Base-by-base conservation (phyloP, 1,140 invertebrate species). In the Uloborus diversus region DNA sequence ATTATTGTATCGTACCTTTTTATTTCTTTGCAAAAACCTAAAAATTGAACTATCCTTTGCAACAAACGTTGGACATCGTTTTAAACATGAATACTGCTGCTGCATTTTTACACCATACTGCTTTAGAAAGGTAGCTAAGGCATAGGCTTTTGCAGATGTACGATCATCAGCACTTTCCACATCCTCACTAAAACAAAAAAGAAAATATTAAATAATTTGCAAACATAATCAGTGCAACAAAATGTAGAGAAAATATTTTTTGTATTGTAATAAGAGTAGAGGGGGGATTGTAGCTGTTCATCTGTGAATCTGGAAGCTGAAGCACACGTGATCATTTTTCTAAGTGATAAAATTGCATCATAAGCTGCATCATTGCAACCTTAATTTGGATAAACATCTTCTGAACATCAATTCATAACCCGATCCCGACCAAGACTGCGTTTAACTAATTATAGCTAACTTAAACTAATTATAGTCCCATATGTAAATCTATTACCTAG, bases 1-100 rank as follows among this genome's bases (percentile, higher is more conserved):
- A n/a, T n/a, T n/a, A n/a, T n/a, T n/a, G n/a, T n/a, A n/a, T n/a
- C 70, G 82, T 84, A 89, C 88, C 90, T 95, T 94, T 87, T 92
- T 90, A 70, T 90, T 90, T 90, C 91, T 76, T 92, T 92, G 81
- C 84, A 86, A 62, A 32, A 94, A 87, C 85, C 91, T 92, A 5
- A 90, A 92, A 61, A 93, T 89, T 27, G 92, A 92, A 85, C 94
- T 94, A 84, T 96, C 94, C 87, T 94, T 94, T 81, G 92, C 93
- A 28, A 96, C 92, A 87, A 93, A 94, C 79, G 91, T 92, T 83
- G 92, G 90, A 85, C 92, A 90, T 82, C 91, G 88, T 76, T 94
- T 93, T 23, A 93, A 85, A 20, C 89, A 59, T 64, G 83, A 84
- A 78, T 85, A 85, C 49, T 87, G 86, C 47, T 88, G 88, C 70